A percentile compares a stretch with the other conserved stretches of the same genome.
phyloP scores from a whole-genome alignment of 2,797 vertebrate species.

The Botia kubotai region DNA sequence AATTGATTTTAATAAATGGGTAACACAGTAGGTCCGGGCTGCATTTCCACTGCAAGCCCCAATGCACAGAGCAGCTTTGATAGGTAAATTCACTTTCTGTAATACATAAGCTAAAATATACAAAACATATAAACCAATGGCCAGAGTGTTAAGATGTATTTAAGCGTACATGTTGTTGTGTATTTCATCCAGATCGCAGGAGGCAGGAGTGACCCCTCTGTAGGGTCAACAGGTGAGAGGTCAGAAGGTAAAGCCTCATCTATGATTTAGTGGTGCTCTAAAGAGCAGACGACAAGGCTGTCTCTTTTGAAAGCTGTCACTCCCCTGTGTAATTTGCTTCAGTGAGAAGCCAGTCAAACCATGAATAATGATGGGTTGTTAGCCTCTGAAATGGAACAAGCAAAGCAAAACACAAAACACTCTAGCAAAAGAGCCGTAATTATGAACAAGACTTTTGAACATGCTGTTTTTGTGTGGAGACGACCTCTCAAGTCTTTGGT shows the following conservation, averaged over 20 bases:
- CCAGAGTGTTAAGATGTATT: conserved; percentile 67
- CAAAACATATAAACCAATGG: conserved; percentile 70
- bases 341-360: conserved; percentile 69
- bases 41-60: not conserved
- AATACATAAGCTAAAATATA: conserved; percentile 3
- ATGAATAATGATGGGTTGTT: conserved; percentile 86
- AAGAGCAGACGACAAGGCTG: conserved; percentile 71
- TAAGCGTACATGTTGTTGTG: conserved; percentile 56
- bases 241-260: conserved; percentile 72
- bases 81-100: conserved; percentile 70
- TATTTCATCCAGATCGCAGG: conserved; percentile 37
- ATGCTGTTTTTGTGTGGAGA: conserved; percentile 79
- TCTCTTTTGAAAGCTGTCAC: conserved; percentile 82
- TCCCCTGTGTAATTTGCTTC: conserved; percentile 70
- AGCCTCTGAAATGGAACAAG: conserved; percentile 83
- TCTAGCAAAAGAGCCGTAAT: conserved; percentile 83
- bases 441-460: conserved; percentile 80
- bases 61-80: conserved; percentile 57
- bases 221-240: conserved; percentile 81
- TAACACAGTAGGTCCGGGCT: not conserved
- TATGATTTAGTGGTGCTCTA: conserved; percentile 81
- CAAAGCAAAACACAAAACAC: conserved; percentile 85
- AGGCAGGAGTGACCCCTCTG: conserved; percentile 71
- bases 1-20: not conserved
- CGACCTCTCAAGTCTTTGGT: conserved; percentile 81